Evolutionary conservation across 2,797 vertebrate species (phyloP), one percentile per base, ranked within the genome.

Genomic region (Myotis vivesi): DNA sequence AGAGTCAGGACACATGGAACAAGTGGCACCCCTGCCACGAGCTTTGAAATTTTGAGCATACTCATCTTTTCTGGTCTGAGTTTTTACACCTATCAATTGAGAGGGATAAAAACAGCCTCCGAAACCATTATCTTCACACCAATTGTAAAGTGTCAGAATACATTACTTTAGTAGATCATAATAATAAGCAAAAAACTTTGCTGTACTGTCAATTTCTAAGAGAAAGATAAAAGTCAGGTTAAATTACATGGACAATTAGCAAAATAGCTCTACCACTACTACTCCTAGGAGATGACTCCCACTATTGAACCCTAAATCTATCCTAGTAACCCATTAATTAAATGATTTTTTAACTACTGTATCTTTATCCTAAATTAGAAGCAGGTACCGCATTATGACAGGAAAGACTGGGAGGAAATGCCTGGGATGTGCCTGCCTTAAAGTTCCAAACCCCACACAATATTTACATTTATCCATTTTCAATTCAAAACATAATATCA

Each of bases 151-250:
- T 82, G n/a, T 49, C 25, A 86, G 49, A 75, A 57, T 91, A 82
- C 87, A 69, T 68, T 25, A 68, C 17, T 85, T 46, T 82, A 77
- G 8, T 62, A 81, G 66, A 25, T 72, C 44, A 36, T 53, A 71
- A 69, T 12, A 79, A 17, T 51, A 69, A 64, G 77, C 41, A 71
- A 77, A 89, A 30, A 85, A 81, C 57, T 73, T 28, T 87, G 22
- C 30, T 13, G 12, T 89, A 44, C 66, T 19, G 80, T 68, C 72
- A 16, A n/a, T 51, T 76, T 84, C 81, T 36, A 73, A 77, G 25
- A 77, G n/a, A 94, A 89, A 84, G 76, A 69, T 69, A 77, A 77
- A 94, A 80, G 30, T 46, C 81, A 53, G 8, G 30, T 77, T 84
- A 51, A 85, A 77, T 79, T 25, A 53, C 16, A 79, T 38, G 36